Conservation (phyloP, 2,113 vertebrate species). For the Pleuronectes platessa region DNA sequence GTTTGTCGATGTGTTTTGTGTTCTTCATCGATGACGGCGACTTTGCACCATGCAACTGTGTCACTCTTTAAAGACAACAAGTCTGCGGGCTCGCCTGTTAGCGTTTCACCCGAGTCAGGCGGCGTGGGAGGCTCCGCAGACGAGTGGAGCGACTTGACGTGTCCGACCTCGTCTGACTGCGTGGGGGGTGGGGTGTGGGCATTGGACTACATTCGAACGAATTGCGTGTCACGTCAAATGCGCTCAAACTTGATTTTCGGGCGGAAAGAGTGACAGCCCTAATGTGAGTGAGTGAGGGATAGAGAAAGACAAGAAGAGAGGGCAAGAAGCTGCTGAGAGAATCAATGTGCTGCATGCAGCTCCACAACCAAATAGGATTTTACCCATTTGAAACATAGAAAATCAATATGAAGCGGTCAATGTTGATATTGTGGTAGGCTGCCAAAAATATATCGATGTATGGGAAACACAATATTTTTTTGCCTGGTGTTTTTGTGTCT, state of each 20-base stretch:
- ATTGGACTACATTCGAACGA: background rate
- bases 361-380: conserved; percentile 1
- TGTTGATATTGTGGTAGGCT: background rate
- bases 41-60: too few relatives aligned
- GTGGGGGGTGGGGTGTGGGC: background rate
- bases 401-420: background rate
- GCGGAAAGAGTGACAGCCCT: background rate
- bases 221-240: background rate
- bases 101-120: background rate
- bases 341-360: background rate
- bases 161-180: background rate
- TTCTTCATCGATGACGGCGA: too few relatives aligned
- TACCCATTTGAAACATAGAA: conserved; percentile 2
- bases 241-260: background rate
- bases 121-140: background rate
- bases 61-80: too few relatives aligned
- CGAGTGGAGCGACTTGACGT: background rate
- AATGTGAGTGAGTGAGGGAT: background rate
- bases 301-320: background rate
- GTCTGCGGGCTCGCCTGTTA: background rate
- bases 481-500: background rate
- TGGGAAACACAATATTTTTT: background rate
- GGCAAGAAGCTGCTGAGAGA: background rate
- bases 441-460: conserved; percentile 1
- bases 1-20: too few relatives aligned